Base-by-base conservation (phyloP, 37 sponge, comb jelly and placozoan species). In the Eunapius fragilis region DNA sequence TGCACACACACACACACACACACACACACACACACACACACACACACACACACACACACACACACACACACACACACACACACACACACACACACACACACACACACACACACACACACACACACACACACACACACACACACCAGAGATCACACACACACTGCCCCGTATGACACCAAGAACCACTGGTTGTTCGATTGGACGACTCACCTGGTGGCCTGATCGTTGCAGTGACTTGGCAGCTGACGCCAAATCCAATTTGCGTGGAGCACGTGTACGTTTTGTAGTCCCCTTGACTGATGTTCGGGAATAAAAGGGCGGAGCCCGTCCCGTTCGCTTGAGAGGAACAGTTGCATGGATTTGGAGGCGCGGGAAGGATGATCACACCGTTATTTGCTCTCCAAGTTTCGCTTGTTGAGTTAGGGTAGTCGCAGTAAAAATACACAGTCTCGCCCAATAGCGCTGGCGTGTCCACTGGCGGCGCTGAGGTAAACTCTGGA, bases 241-340 rank as follows among this genome's bases (percentile, higher is more conserved):
- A 58, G 58, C 58, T 58, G 1, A 58, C 35, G 26, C 67, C 68
- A 28, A 67, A 58, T 23, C 80, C 80, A 28, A 80, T 80, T 30
- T 58, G 80, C 0, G 7, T 3, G 26, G 23, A 24, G 31, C 80
- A 80, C 9, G 80, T 80, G 69, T 80, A 80, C 0, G 3, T 25
- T 28, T 23, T 69, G 28, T 35, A 67, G 33, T 80, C 80, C 19
- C 31, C 68, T 11, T 10, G 2, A 0, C 2, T 0, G 0, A 80
- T 11, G 23, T 28, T 67, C 23, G 25, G 26, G 36, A 80, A 80
- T 0, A 30, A 48, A 23, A 80, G 68, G 32, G 31, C 33, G 28
- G 24, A 37, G 27, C 69, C 80, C 41, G 25, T 34, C 19, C 24
- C 34, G 22, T 25, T 50, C 27, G 47, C 35, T 27, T 31, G 28